Conservation (phyloP, 1,140 invertebrate genomes). For the Parapsyche elsis region DNA sequence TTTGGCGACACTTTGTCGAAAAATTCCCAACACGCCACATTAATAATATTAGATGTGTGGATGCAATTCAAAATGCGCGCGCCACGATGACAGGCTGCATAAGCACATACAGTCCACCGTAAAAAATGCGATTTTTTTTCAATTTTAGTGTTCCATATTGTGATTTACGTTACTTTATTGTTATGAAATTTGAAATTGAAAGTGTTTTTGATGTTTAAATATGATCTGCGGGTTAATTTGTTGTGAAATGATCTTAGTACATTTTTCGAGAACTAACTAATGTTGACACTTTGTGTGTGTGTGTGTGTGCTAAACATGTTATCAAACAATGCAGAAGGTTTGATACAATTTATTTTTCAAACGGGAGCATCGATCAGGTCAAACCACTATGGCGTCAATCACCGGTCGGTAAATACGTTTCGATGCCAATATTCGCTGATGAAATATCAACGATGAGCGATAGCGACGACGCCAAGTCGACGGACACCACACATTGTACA, state of each 20-base stretch:
- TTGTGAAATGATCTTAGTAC: no score
- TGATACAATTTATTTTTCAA: no score
- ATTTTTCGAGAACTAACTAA: no score
- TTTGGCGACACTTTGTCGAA: not conserved
- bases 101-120: no score
- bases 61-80: conserved; percentile 1
- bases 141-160: no score
- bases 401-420: not conserved
- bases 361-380: not conserved
- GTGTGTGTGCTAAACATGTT: no score
- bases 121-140: no score
- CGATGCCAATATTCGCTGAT: not conserved
- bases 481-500: not conserved
- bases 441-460: not conserved
- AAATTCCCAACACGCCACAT: not conserved
- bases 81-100: not conserved
- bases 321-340: not conserved
- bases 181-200: no score
- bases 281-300: no score
- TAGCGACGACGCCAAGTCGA: not conserved
- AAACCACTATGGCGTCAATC: not conserved
- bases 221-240: no score
- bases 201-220: no score
- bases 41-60: conserved; percentile 1
- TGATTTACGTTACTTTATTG: no score